Evolutionary conservation across 2,797 vertebrate genomes (phyloP), one percentile per base, ranked within the genome.

Genomic region (Remorina albescens): DNA sequence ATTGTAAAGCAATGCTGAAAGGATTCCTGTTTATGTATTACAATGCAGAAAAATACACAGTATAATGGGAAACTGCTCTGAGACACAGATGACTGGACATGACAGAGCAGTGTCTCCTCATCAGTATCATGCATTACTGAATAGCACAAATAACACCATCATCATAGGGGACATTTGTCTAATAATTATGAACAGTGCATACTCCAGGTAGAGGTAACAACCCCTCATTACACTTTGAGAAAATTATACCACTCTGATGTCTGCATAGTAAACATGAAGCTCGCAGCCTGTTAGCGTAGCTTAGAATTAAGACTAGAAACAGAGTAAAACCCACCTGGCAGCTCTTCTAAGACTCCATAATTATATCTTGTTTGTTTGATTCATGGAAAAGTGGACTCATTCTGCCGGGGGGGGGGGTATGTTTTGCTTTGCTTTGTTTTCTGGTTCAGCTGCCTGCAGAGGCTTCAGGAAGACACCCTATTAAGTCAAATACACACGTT

Each of bases 41-140:
- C 65, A 61, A 76, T 82, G 8, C n/a, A 54, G 44, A 78, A 81
- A 83, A 71, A 74, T 28, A 81, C 54, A 59, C 63, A 74, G 32
- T 49, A 36, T 55, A 47, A 67, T 71, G n/a, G 23, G 39, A 55
- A 36, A 50, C 36, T 60, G 30, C 56, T 41, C 51, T 55, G 28
- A 71, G 26, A 72, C 18, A 60, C 49, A 64, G 57, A 76, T 82
- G 70, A 82, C 13, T 7, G 37, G 37, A 64, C 25, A 30, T 39
- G 32, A 39, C 57, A 51, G 50, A 75, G n/a, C 50, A 15, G 39
- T 4, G 25, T 47, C 19, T 11, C 34, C 28, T 46, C 23, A 34
- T 63, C 30, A 56, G 19, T 50, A n/a, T 26, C 1, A 0, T 21
- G 11, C 15, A 13, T 30, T 3, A 3, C 11, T 55, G n/a, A 67